A percentile compares a stretch with the other conserved stretches of the same genome.
These are phyloP conservation scores for Danio tinwini DNA, from an alignment of 2,797 vertebrate genomes.

Conservation along the genomic window DNA sequence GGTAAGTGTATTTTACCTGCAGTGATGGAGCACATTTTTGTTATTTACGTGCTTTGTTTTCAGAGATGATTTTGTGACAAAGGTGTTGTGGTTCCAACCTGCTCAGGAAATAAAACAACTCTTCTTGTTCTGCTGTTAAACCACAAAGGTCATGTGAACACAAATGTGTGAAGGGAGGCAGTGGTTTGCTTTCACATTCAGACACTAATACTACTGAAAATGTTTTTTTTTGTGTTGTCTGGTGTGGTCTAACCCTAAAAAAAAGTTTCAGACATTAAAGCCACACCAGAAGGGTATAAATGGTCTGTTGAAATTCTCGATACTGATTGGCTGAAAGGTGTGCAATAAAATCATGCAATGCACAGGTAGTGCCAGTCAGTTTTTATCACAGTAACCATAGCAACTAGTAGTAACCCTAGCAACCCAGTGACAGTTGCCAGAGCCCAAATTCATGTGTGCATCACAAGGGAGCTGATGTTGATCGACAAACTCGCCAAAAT, in stretches of 20 bases:
- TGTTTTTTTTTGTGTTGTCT: not conserved
- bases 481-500: too few relatives aligned
- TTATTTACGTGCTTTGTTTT: not conserved
- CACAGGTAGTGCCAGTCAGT: too few relatives aligned
- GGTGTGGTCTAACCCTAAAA: not conserved
- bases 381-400: too few relatives aligned
- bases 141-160: slow-evolving; percentile 2
- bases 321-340: too few relatives aligned
- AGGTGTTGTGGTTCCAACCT: not conserved
- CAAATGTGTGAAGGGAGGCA: not conserved
- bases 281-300: not conserved
- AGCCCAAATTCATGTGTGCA: too few relatives aligned
- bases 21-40: not conserved
- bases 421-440: too few relatives aligned
- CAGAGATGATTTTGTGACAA: not conserved
- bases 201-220: not conserved
- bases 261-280: not conserved
- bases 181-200: slow-evolving; percentile 1
- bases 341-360: too few relatives aligned
- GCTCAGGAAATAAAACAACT: slow-evolving; percentile 20
- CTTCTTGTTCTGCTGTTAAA: slow-evolving; percentile 5
- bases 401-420: too few relatives aligned
- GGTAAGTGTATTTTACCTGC: not conserved
- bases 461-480: too few relatives aligned
- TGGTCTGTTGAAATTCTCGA: too few relatives aligned